Conservation (phyloP, 64 coral and sea anemone species). For the Actinia tenebrosa region DNA sequence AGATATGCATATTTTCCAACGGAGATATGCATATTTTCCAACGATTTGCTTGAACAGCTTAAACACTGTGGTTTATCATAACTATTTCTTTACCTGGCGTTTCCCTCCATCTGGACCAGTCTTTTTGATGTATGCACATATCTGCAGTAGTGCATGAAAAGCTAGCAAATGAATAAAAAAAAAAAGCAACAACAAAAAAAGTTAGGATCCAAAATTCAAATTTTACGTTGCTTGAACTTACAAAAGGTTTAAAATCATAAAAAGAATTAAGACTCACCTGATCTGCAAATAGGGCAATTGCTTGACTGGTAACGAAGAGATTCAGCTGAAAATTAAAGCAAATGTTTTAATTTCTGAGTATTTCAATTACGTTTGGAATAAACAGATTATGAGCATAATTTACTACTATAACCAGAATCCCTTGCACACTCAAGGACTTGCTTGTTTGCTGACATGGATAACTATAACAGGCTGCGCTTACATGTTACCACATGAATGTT, state of each 20-base stretch:
- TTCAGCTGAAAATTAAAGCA: constrained; percentile 48
- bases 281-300: constrained; percentile 96
- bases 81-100: background rate
- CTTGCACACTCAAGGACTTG: too few species aligned
- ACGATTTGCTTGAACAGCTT: too few species aligned
- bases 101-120: constrained; percentile 14
- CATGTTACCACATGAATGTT: too few species aligned
- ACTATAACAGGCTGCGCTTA: too few species aligned
- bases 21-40: too few species aligned
- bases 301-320: constrained; percentile 75
- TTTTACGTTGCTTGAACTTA: background rate
- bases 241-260: background rate
- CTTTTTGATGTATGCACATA: constrained; percentile 74
- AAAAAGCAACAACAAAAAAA: background rate
- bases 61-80: too few species aligned
- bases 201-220: background rate
- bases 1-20: too few species aligned
- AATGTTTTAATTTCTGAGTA: background rate
- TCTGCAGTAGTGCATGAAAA: constrained; percentile 80
- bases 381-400: too few species aligned
- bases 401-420: too few species aligned
- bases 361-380: background rate
- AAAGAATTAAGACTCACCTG: constrained; percentile 63
- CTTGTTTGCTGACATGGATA: too few species aligned
- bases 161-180: constrained; percentile 7